A percentile compares a stretch with the other conserved stretches of the same genome.
Conservation (phyloP, 2,113 vertebrate genomes). For the Callipepla squamata region DNA sequence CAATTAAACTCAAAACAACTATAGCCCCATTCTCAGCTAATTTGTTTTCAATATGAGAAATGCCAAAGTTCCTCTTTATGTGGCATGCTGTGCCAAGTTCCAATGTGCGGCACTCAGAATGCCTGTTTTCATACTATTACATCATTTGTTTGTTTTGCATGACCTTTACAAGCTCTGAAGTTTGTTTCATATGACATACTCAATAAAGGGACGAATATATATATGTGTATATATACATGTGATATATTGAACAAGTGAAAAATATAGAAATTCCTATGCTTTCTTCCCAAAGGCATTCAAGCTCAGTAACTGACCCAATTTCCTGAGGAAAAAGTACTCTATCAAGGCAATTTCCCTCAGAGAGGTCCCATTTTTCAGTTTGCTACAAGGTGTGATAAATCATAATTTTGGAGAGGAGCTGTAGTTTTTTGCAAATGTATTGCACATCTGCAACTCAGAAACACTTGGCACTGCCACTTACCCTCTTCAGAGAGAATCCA, state of each 20-base stretch:
- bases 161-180: background rate
- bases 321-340: background rate
- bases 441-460: conserved; percentile 56
- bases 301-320: background rate
- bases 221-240: background rate
- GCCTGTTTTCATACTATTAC: background rate
- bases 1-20: background rate
- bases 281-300: background rate
- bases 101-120: background rate
- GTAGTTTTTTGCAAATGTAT: conserved; percentile 46
- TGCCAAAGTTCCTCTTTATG: background rate
- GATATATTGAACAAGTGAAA: background rate
- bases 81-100: too few species aligned
- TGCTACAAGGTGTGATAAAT: conserved; percentile 33
- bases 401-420: conserved; percentile 25
- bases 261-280: background rate
- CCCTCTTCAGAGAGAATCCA: background rate
- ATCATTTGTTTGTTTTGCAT: background rate
- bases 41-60: background rate
- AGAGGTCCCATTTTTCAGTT: conserved; percentile 32
- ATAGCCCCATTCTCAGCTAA: background rate
- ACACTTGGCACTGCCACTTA: background rate
- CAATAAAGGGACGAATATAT: background rate
- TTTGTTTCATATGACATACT: background rate
- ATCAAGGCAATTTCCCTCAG: background rate